Base-by-base conservation (phyloP, 1,140 invertebrate species). In the Mesaphorura yosii region DNA sequence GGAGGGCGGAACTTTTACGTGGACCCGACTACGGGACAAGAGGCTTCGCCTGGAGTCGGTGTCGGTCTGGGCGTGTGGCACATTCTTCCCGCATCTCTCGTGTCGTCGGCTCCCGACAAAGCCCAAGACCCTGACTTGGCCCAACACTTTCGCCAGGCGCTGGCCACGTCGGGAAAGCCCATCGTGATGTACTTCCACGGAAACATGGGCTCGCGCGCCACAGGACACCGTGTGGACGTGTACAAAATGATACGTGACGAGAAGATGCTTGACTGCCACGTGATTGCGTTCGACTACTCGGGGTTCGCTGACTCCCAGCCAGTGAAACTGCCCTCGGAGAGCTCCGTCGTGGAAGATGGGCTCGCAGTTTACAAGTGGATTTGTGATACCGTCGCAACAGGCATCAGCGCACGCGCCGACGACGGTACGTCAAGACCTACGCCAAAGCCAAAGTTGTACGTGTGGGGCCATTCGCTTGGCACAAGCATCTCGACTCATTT, bases 391-490 rank as follows among this genome's bases (percentile, higher is more conserved):
- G 67, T 67, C 51, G 65, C 66, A 5, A 7, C 15, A 20, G n/a
- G 15, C 19, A 17, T 3, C n/a, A 39, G 20, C 22, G n/a, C n/a
- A n/a, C 58, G 78, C 52, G 72, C 75, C n/a, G n/a, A n/a, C n/a
- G n/a, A n/a, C n/a, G n/a, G n/a, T n/a, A n/a, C n/a, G n/a, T n/a
- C n/a, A n/a, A n/a, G 67, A 10, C 3, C 25, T 20, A 19, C 7
- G 14, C 27, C 19, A 3, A 27, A 39, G 26, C 58, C 78, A 53
- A 72, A 75, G 27, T 70, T 93, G 42, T 82, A 82, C 65, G 74
- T 93, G 1, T 93, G 88, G 88, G 89, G 88, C 25, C 88, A 93
- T 72, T 91, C 87, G 1, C 73, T 93, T 53, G 87, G 85, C 48
- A 81, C 51, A 14, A 82, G 80, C 31, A 76, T 85, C 1, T 76